phyloP scores from a whole-genome alignment of 1,140 invertebrate species.

The Aphelinus atriplicis region DNA sequence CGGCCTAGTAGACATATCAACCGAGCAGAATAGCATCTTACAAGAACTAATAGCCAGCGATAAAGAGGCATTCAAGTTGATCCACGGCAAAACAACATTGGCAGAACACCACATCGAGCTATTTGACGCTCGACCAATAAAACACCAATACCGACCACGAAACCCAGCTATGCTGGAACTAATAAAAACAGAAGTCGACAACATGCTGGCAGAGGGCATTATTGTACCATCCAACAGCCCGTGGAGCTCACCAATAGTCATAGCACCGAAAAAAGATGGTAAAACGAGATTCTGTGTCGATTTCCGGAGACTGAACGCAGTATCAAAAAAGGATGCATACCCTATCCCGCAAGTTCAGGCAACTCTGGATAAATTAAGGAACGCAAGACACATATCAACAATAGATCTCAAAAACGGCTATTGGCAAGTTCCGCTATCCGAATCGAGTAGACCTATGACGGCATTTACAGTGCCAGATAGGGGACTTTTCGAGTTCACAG shows the following conservation, averaged over 20 bases:
- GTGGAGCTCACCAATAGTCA: conserved; percentile 64
- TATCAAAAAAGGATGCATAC: conserved; percentile 11
- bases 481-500: no score
- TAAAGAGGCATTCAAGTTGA: background rate
- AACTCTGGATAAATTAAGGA: conserved; percentile 42
- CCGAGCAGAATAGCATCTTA: background rate
- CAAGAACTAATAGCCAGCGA: background rate
- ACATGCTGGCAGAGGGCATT: conserved; percentile 52
- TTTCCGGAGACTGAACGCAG: conserved; percentile 34
- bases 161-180: conserved; percentile 40
- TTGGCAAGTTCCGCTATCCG: conserved; percentile 53
- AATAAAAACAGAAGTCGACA: conserved; percentile 27
- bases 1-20: background rate
- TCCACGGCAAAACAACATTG: conserved; percentile 1
- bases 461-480: no score
- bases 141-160: conserved; percentile 31
- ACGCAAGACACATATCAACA: conserved; percentile 41
- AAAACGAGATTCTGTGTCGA: conserved; percentile 39
- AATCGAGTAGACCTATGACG: conserved; percentile 21
- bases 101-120: conserved; percentile 13
- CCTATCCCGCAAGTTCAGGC: conserved; percentile 33
- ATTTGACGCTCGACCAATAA: conserved; percentile 14
- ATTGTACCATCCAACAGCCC: conserved; percentile 59
- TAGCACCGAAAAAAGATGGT: conserved; percentile 66
- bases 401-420: conserved; percentile 51